Evolutionary conservation across 2,797 vertebrate species (phyloP).

Genomic region (Oreonectes daqikongensis): DNA sequence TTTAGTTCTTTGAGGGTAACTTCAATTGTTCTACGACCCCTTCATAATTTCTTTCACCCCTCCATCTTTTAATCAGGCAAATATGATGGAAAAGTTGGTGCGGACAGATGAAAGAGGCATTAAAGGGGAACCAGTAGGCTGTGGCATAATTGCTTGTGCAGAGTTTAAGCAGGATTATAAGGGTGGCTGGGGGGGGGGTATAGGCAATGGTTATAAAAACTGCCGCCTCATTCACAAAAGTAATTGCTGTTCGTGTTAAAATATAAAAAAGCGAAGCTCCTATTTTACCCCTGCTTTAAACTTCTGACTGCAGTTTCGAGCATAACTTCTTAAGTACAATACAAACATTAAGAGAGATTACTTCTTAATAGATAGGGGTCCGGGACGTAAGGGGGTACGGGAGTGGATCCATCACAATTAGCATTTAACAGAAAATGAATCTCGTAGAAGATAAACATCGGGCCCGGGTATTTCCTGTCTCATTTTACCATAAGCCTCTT

Average conservation of each 20-base stretch:
- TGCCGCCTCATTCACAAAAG: slow-evolving; percentile 56
- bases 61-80: slow-evolving; percentile 62
- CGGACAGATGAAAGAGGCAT: slow-evolving; percentile 56
- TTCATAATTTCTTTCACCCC: slow-evolving; percentile 60
- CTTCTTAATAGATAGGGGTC: slow-evolving; percentile 45
- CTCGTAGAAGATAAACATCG: slow-evolving; percentile 48
- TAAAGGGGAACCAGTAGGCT: slow-evolving; percentile 51
- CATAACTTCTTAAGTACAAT: slow-evolving; percentile 47
- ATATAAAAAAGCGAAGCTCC: slow-evolving; percentile 47
- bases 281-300: slow-evolving; percentile 42
- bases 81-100: slow-evolving; percentile 50
- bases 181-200: slow-evolving; percentile 40
- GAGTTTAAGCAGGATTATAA: slow-evolving; percentile 64
- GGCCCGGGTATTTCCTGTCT: slow-evolving; percentile 35
- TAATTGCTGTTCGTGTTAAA: slow-evolving; percentile 60
- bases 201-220: slow-evolving; percentile 59
- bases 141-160: slow-evolving; percentile 54
- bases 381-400: not conserved
- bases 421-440: slow-evolving; percentile 42
- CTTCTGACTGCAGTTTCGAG: slow-evolving; percentile 29
- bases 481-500: slow-evolving; percentile 52
- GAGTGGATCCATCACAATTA: slow-evolving; percentile 50
- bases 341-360: slow-evolving; percentile 45
- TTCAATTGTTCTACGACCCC: slow-evolving; percentile 56
- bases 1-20: slow-evolving; percentile 43